Conservation (phyloP, 2,113 vertebrate species). For the Nyctereutes procyonoides region DNA sequence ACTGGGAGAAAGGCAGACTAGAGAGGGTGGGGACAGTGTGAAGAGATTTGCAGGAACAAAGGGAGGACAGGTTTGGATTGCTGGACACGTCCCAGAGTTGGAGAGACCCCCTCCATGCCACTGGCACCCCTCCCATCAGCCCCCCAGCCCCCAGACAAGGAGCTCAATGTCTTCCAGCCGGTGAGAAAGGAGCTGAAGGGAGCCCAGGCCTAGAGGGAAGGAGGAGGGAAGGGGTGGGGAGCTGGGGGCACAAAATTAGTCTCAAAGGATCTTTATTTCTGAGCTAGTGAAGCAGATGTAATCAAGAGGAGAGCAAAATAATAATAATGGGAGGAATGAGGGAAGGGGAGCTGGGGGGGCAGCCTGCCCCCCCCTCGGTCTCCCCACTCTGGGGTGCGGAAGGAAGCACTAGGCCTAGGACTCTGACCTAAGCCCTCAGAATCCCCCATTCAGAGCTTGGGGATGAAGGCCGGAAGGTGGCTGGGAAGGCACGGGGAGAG, state of each 20-base stretch:
- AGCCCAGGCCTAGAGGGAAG: constrained; percentile 72
- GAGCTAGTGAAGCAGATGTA: constrained; percentile 84
- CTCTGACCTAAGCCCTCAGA: constrained; percentile 50
- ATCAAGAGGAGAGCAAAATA: constrained; percentile 79
- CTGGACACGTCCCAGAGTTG: constrained; percentile 91
- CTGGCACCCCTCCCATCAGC: constrained; percentile 76
- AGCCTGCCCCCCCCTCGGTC: not conserved
- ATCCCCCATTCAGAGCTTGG: constrained; percentile 26
- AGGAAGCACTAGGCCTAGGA: constrained; percentile 25
- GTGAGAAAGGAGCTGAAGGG: constrained; percentile 84
- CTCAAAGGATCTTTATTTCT: constrained; percentile 83
- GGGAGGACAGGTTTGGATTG: constrained; percentile 90
- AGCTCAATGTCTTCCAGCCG: constrained; percentile 86
- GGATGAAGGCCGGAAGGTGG: constrained; percentile 55
- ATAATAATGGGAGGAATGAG: constrained; percentile 73
- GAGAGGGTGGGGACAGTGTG: constrained; percentile 90
- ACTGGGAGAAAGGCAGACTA: constrained; percentile 82
- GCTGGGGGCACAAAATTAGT: constrained; percentile 71
- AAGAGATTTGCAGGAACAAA: constrained; percentile 92
- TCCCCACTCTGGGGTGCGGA: constrained; percentile 3
- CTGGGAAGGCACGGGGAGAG: constrained; percentile 24
- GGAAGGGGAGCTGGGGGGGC: constrained; percentile 60
- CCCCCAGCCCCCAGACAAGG: constrained; percentile 86
- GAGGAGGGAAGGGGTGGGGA: constrained; percentile 67
- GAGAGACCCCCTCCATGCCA: constrained; percentile 73